Evolutionary conservation across 1,140 invertebrate species (phyloP).

Genomic region (Brachionus sp.): DNA sequence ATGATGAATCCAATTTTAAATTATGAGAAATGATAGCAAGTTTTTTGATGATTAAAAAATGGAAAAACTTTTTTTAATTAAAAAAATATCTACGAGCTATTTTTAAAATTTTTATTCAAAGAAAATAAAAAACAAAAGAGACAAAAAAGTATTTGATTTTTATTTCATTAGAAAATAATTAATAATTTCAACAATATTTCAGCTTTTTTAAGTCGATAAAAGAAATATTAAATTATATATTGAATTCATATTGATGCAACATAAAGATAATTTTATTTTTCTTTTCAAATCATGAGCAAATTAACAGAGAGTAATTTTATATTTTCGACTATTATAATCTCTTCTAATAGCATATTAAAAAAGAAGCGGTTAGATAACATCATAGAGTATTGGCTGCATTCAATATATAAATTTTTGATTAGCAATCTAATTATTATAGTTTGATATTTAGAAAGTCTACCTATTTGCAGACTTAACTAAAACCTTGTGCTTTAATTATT

Average conservation of each 20-base stretch:
- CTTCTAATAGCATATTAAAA: neutral
- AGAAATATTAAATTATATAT: neutral
- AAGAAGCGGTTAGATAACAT: neutral
- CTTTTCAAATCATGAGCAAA: neutral
- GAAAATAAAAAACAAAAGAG: neutral
- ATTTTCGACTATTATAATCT: neutral
- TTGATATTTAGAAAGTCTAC: neutral
- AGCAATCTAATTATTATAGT: neutral
- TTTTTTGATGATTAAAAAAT: too few relatives aligned
- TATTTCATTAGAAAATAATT: neutral
- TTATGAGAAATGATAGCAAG: neutral
- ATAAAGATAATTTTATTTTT: neutral
- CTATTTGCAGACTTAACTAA: neutral
- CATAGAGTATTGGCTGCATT: neutral
- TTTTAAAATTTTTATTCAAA: neutral
- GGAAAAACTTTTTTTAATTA: too few relatives aligned
- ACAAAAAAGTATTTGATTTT: neutral
- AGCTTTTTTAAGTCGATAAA: neutral
- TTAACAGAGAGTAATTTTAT: neutral
- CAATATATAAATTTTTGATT: neutral
- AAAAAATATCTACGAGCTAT: neutral
- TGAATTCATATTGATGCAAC: neutral
- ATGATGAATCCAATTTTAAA: constrained; percentile 7
- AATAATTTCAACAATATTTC: neutral
- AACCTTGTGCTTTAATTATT: neutral